These are phyloP conservation scores for Mermis nigrescens DNA, from an alignment of 2,888 invertebrate species.

Conservation along the genomic window DNA sequence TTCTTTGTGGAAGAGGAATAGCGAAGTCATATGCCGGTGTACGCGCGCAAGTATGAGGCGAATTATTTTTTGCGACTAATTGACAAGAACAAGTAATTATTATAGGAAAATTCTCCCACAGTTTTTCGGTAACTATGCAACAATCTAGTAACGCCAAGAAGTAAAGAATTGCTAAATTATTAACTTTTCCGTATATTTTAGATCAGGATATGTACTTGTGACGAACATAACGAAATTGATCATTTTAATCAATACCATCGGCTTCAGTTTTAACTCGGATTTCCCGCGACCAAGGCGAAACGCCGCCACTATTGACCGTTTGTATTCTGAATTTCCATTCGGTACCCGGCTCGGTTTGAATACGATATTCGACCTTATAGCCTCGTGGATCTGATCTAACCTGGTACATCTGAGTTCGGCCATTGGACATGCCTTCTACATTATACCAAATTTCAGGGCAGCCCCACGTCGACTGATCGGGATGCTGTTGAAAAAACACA, in stretches of 20 bases:
- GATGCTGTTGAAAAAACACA: conserved; percentile 11
- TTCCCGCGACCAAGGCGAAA: conserved; percentile 2
- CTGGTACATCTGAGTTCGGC: conserved; percentile 4
- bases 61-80: too few species aligned
- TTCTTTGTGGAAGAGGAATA: too few species aligned
- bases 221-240: too few species aligned
- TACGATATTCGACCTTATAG: conserved; percentile 11
- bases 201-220: too few species aligned
- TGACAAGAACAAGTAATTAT: too few species aligned
- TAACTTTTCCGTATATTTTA: not conserved
- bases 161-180: too few species aligned
- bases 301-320: conserved; percentile 9
- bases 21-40: too few species aligned
- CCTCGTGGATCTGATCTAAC: conserved; percentile 11
- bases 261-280: not conserved
- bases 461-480: conserved; percentile 12
- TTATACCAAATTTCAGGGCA: conserved; percentile 10
- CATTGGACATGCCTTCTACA: conserved; percentile 7
- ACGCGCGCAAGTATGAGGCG: too few species aligned
- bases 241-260: too few species aligned
- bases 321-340: conserved; percentile 8
- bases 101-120: too few species aligned
- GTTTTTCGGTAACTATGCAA: too few species aligned
- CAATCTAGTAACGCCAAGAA: too few species aligned
- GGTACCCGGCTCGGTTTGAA: conserved; percentile 10